Percentiles rank a stretch among this genome's conserved stretches.
Evolutionary conservation across 2,113 vertebrate species (phyloP).

Genomic region (Anthoscopus minutus): DNA sequence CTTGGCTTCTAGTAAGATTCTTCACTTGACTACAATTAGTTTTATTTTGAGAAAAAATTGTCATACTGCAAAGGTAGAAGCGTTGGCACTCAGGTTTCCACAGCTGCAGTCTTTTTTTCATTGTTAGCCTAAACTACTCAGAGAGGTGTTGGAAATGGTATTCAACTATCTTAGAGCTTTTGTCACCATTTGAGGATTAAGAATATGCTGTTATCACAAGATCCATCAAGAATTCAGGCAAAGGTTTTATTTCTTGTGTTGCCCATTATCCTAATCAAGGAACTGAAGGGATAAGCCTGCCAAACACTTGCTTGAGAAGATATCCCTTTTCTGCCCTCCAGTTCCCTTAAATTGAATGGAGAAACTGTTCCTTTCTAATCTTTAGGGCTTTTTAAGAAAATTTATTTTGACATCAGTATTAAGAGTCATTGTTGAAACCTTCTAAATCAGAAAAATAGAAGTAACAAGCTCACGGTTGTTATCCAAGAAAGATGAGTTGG

Average conservation of each 20-base stretch:
- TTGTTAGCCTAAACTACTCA: not conserved
- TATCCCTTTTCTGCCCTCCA: not conserved
- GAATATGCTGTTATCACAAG: not conserved
- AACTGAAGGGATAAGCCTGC: not conserved
- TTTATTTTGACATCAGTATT: not conserved
- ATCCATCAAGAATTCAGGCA: not conserved
- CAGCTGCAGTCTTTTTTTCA: not conserved
- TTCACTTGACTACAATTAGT: not conserved
- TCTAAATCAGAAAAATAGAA: not conserved
- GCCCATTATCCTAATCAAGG: not conserved
- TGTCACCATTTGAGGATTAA: not conserved
- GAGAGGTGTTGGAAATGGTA: not conserved
- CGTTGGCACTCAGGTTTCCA: not conserved
- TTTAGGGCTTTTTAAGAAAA: not conserved
- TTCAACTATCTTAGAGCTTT: not conserved
- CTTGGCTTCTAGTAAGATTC: not conserved
- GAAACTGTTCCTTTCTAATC: not conserved
- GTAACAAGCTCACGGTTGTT: not conserved
- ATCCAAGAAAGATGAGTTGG: not conserved
- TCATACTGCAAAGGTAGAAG: not conserved
- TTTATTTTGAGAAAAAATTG: not conserved
- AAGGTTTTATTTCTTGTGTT: not conserved
- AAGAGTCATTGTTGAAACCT: not conserved
- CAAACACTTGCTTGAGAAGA: not conserved
- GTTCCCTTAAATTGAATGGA: not conserved